Percentiles rank a stretch among this genome's conserved stretches.
Evolutionary conservation across 1,140 invertebrate genomes (phyloP).

Genomic region (Drosophila parvula): DNA sequence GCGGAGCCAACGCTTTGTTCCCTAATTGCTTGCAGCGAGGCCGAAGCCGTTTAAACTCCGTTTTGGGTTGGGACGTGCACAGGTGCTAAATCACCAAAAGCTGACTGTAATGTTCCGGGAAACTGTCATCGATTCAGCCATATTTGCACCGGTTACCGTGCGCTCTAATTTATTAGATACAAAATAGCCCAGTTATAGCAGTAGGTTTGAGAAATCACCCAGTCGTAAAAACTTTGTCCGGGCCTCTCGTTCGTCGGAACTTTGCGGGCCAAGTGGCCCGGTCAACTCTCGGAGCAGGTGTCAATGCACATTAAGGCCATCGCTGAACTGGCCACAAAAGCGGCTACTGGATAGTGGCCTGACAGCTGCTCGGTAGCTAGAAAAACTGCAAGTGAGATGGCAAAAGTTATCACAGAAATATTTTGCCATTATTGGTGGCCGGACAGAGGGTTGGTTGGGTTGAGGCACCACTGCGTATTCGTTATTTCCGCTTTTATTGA

Average conservation of each 20-base stretch:
- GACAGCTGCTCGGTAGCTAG: slow-evolving; percentile 27
- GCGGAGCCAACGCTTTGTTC: not conserved
- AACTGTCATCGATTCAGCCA: slow-evolving; percentile 15
- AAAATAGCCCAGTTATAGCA: not conserved
- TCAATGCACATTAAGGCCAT: slow-evolving; percentile 59
- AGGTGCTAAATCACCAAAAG: slow-evolving; percentile 6
- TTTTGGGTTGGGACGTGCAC: not conserved
- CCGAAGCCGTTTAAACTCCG: slow-evolving; percentile 16
- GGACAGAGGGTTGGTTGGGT: not conserved
- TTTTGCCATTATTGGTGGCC: slow-evolving; percentile 22
- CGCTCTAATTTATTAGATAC: slow-evolving; percentile 34
- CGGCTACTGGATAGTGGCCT: not conserved
- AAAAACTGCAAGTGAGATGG: slow-evolving; percentile 4
- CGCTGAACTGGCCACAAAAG: slow-evolving; percentile 37
- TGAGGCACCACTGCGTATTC: slow-evolving; percentile 29
- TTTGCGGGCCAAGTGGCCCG: slow-evolving; percentile 18
- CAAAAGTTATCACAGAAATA: slow-evolving; percentile 26
- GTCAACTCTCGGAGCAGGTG: slow-evolving; percentile 48
- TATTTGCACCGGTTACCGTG: not conserved
- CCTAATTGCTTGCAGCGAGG: slow-evolving; percentile 19
- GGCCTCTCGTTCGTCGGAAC: slow-evolving; percentile 9
- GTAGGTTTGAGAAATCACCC: slow-evolving; percentile 3
- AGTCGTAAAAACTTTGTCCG: slow-evolving; percentile 32
- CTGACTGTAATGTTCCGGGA: not conserved
- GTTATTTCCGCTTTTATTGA: slow-evolving; percentile 35